These are phyloP conservation scores for Fringilla coelebs DNA, from an alignment of 2,797 vertebrate species.

Conservation along the genomic window DNA sequence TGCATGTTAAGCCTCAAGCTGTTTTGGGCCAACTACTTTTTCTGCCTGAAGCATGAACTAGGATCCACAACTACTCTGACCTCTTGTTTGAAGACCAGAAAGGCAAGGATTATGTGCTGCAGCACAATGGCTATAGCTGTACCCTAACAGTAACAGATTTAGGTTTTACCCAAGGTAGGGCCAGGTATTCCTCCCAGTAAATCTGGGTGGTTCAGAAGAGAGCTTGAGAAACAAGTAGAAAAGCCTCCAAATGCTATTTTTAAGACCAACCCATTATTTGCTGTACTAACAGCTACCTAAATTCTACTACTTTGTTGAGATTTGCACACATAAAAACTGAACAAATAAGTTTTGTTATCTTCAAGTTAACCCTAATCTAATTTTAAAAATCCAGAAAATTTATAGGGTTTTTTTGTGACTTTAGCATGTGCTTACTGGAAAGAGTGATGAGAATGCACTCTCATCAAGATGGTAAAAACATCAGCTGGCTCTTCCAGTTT, in stretches of 20 bases:
- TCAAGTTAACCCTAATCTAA: not conserved
- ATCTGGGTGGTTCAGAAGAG: not conserved
- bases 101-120: not conserved
- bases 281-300: not conserved
- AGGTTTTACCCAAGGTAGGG: not conserved
- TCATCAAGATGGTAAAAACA: not conserved
- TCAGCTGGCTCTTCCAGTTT: not conserved
- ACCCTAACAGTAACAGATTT: not conserved
- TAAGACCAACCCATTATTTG: not conserved
- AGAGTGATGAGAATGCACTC: not conserved
- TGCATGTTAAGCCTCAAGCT: not conserved
- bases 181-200: not conserved
- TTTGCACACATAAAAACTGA: not conserved
- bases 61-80: not conserved
- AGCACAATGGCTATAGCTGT: not conserved
- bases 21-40: not conserved
- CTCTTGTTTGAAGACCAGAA: not conserved
- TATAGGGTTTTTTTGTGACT: not conserved
- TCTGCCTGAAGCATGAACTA: not conserved
- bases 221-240: not conserved
- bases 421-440: not conserved
- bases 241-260: not conserved
- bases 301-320: not conserved
- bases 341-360: not conserved
- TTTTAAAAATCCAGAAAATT: not conserved